Percentiles rank a stretch among this genome's conserved stretches.
These are phyloP conservation scores for Aspidiotus destructor DNA, from an alignment of 2,888 invertebrate species.

Conservation along the genomic window DNA sequence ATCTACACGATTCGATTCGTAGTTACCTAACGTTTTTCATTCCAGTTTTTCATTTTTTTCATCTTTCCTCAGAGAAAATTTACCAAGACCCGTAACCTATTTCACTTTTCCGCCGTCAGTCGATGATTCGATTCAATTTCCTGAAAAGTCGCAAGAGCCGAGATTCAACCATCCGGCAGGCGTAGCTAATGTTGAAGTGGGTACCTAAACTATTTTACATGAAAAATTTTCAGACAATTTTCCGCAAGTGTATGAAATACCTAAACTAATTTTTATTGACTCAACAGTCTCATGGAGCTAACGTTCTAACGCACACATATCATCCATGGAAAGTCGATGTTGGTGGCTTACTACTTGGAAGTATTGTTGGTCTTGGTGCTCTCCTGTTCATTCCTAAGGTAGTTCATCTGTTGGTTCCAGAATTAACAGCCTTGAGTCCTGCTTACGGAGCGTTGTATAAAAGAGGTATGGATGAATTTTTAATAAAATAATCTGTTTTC, in stretches of 20 bases:
- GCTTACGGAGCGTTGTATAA: slow-evolving; percentile 37
- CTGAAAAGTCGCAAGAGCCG: slow-evolving; percentile 15
- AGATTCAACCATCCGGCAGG: slow-evolving; percentile 19
- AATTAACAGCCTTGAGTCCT: slow-evolving; percentile 51
- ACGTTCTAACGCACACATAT: slow-evolving; percentile 49
- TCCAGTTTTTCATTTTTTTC: too few species aligned
- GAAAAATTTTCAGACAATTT: not conserved
- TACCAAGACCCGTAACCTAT: slow-evolving; percentile 37
- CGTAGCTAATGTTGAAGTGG: slow-evolving; percentile 14
- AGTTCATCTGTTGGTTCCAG: slow-evolving; percentile 57
- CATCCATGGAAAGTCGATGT: slow-evolving; percentile 65
- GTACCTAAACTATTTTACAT: not conserved
- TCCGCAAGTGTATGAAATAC: not conserved
- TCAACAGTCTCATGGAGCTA: slow-evolving; percentile 34
- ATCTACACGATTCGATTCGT: too few species aligned
- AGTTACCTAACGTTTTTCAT: too few species aligned
- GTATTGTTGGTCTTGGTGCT: slow-evolving; percentile 69
- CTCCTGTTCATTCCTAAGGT: slow-evolving; percentile 70
- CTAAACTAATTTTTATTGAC: slow-evolving; percentile 5
- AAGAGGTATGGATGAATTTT: not conserved
- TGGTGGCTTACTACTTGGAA: slow-evolving; percentile 70
- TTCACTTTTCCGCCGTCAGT: slow-evolving; percentile 28
- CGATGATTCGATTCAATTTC: not conserved
- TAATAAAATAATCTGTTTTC: slow-evolving; percentile 12
- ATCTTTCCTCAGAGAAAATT: slow-evolving; percentile 34